Evolutionary conservation across 2,888 invertebrate species (phyloP).

Genomic region (Caenorhabditis wallacei): DNA sequence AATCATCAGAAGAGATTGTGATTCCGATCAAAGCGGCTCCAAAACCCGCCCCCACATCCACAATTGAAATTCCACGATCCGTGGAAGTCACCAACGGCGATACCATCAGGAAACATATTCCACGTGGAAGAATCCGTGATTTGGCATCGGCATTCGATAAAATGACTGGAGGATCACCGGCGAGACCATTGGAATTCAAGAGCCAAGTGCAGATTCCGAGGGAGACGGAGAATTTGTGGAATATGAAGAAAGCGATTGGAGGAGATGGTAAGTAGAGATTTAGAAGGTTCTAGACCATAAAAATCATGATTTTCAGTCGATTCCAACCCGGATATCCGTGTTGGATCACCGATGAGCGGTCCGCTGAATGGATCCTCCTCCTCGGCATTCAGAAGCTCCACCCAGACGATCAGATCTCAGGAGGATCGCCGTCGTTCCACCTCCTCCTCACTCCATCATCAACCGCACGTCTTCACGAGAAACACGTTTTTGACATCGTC

Average conservation of each 20-base stretch:
- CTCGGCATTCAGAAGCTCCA: conserved; percentile 27
- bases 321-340: conserved; percentile 3
- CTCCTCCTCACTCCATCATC: conserved; percentile 38
- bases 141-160: conserved; percentile 49
- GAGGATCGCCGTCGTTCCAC: conserved; percentile 37
- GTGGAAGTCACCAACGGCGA: conserved; percentile 24
- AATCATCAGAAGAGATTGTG: conserved; percentile 9
- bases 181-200: conserved; percentile 13
- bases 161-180: background rate
- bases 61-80: conserved; percentile 1
- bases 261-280: background rate
- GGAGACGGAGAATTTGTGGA: background rate
- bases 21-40: background rate
- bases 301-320: conserved; percentile 19
- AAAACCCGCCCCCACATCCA: background rate
- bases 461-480: conserved; percentile 47
- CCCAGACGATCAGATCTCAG: conserved; percentile 13
- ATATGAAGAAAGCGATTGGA: conserved; percentile 4
- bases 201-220: conserved; percentile 19
- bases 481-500: conserved; percentile 51
- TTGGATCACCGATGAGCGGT: background rate
- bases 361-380: conserved; percentile 10
- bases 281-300: no score
- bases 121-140: conserved; percentile 58
- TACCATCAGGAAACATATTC: conserved; percentile 52